phyloP scores from a whole-genome alignment of 1,140 invertebrate species.

The Copidosoma floridanum region DNA sequence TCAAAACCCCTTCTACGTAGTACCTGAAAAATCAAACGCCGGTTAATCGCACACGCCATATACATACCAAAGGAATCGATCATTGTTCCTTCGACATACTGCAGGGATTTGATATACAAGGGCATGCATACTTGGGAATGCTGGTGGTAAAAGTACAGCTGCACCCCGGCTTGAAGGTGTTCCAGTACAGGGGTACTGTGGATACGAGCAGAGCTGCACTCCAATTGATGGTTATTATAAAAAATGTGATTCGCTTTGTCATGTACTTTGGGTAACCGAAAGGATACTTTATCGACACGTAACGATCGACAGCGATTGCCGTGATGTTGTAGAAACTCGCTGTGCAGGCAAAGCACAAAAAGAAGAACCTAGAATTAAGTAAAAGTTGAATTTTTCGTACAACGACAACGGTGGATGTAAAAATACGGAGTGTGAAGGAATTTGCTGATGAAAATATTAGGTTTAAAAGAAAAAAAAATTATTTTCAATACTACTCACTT shows the following conservation, averaged over 20 bases:
- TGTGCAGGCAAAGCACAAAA: conserved; percentile 70
- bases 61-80: too few species aligned
- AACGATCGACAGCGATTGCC: conserved; percentile 80
- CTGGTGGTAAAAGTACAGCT: too few species aligned
- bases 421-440: conserved; percentile 74
- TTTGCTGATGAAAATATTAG: too few species aligned
- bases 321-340: conserved; percentile 80
- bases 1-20: conserved; percentile 67
- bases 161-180: conserved; percentile 62
- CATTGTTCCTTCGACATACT: too few species aligned
- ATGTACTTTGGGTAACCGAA: conserved; percentile 68
- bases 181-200: conserved; percentile 70
- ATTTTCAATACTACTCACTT: too few species aligned
- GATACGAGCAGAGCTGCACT: conserved; percentile 62
- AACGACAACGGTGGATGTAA: conserved; percentile 59
- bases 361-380: conserved; percentile 60
- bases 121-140: too few species aligned
- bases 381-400: not conserved
- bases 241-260: conserved; percentile 61
- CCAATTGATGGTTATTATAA: conserved; percentile 66
- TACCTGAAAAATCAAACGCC: conserved; percentile 38
- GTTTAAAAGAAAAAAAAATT: too few species aligned
- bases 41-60: too few species aligned
- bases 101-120: too few species aligned
- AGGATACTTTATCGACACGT: conserved; percentile 79